These are phyloP conservation scores for Brachionus koreanus DNA, from an alignment of 1,140 invertebrate genomes.

Conservation along the genomic window DNA sequence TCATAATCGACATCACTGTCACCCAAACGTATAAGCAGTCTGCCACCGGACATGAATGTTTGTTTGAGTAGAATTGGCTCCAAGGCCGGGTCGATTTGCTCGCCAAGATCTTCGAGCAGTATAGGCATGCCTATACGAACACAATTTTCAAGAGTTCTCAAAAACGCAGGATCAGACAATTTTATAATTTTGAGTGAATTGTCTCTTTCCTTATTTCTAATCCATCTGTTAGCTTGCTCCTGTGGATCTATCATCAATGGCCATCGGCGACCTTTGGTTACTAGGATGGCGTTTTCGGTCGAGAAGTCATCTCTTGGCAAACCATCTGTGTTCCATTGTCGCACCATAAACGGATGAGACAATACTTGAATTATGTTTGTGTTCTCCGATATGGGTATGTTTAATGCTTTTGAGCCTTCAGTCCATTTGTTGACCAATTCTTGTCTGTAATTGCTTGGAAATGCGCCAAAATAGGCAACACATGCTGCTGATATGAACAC, in stretches of 20 bases:
- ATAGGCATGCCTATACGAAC: conserved; percentile 59
- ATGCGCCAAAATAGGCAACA: conserved; percentile 59
- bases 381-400: conserved; percentile 55
- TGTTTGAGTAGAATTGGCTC: conserved; percentile 55
- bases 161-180: conserved; percentile 54
- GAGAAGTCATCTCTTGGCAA: conserved; percentile 76
- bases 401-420: conserved; percentile 50
- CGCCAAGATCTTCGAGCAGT: conserved; percentile 58
- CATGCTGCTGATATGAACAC: conserved; percentile 59
- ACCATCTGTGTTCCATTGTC: conserved; percentile 76
- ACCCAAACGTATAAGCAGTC: conserved; percentile 48
- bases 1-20: conserved; percentile 58
- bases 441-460: conserved; percentile 54
- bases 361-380: conserved; percentile 60
- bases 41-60: conserved; percentile 48
- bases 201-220: conserved; percentile 56
- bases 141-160: conserved; percentile 57
- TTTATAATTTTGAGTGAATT: conserved; percentile 58
- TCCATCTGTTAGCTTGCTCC: conserved; percentile 66
- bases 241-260: conserved; percentile 84
- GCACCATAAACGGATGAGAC: conserved; percentile 75
- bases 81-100: conserved; percentile 57
- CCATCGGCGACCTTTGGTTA: conserved; percentile 73
- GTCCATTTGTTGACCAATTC: conserved; percentile 48
- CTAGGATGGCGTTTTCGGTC: conserved; percentile 79